Evolutionary conservation across 92 coral and sea anemone genomes (phyloP).

Genomic region (Epizoanthus illoricatus): DNA sequence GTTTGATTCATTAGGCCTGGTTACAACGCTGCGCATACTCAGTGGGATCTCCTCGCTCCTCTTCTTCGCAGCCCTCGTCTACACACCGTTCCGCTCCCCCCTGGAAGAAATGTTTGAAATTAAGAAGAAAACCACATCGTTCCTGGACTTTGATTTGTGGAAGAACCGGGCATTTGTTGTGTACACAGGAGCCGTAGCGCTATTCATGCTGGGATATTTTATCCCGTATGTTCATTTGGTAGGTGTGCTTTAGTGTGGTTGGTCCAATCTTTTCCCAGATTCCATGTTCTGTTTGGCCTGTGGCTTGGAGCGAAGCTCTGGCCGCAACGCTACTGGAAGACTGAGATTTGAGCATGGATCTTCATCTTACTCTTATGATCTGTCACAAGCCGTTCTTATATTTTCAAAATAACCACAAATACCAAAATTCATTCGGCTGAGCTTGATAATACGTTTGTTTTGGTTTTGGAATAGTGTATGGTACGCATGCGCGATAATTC

Average conservation of each 20-base stretch:
- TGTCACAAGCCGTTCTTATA: no score
- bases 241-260: constrained; percentile 63
- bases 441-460: no score
- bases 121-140: constrained; percentile 54
- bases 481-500: no score
- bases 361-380: no score
- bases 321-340: no score
- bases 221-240: constrained; percentile 94
- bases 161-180: constrained; percentile 77
- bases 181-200: constrained; percentile 75
- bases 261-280: background rate
- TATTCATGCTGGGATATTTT: constrained; percentile 93
- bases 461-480: no score
- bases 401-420: no score
- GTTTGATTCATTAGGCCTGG: constrained; percentile 64
- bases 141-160: constrained; percentile 66
- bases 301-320: no score
- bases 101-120: constrained; percentile 58
- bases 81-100: constrained; percentile 78
- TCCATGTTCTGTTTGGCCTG: background rate
- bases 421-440: no score
- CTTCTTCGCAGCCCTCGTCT: constrained; percentile 61
- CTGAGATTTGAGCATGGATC: no score
- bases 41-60: constrained; percentile 64
- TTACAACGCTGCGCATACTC: constrained; percentile 70